Base-by-base conservation (phyloP, 2,113 vertebrate species). In the Sander lucioperca region DNA sequence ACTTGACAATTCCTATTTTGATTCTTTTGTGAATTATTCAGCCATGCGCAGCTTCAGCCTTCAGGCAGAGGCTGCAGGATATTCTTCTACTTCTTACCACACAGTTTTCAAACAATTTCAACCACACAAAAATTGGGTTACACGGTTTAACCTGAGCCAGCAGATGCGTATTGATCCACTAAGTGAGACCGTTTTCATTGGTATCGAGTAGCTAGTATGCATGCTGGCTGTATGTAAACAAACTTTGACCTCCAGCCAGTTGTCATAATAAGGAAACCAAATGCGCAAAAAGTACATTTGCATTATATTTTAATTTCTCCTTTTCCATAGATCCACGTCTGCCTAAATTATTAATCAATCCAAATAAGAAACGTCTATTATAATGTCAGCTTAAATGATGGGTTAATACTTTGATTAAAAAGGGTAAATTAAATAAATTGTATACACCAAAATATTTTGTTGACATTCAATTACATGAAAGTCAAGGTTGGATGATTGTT, bases 191-290 rank as follows among this genome's bases (percentile, higher is more conserved):
- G 67, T 39, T 79, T 71, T 43, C 19, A n/a, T 36, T 23, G 5
- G 45, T 23, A 48, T 77, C 9, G 39, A 27, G 48, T 14, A 30
- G 64, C 50, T 65, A 8, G 33, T 30, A 21, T 47, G 66, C n/a
- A 58, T n/a, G 73, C 15, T 21, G 63, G 6, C n/a, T 67, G 64
- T 39, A 25, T 27, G 36, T 57, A 33, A 85, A 80, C 50, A 61
- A 75, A 83, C 69, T 63, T 64, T 65, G 65, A 73, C 78, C 67
- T 62, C 73, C n/a, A 81, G 25, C 2, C 9, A 25, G 10, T 59
- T n/a, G 8, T 56, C 6, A 64, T 19, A 14, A 12, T 18, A 7
- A 51, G 9, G n/a, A 64, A 74, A 85, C 58, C 2, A 64, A 50
- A 59, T 12, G 27, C 3, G 4, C 10, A 27, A 39, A 76, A 47